Percentiles rank a stretch among this genome's conserved stretches.
Evolutionary conservation across 2,113 vertebrate genomes (phyloP).

Genomic region (Aspidoscelis tigris): DNA sequence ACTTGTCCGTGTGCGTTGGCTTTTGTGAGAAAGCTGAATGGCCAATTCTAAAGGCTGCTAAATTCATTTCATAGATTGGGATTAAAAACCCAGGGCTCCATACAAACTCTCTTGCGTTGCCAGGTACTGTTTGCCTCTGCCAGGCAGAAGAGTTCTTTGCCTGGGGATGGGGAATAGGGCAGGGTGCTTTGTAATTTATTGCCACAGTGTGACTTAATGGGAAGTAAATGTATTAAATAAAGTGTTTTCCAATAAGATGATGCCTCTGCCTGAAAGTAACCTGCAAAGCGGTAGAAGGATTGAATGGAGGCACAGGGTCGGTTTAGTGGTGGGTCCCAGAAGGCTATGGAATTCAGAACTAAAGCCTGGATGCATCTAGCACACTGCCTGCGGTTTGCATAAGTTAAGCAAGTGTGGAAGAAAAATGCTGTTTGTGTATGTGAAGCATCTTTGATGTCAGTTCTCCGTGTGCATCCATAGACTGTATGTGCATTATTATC

Average conservation of each 20-base stretch:
- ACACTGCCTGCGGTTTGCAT: neutral
- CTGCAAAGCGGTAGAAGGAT: neutral
- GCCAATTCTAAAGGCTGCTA: neutral
- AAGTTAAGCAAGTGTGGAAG: neutral
- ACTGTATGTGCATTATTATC: neutral
- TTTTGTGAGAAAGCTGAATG: constrained; percentile 31
- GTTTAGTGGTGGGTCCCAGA: neutral
- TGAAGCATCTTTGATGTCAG: neutral
- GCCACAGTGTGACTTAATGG: constrained; percentile 4
- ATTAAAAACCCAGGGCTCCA: constrained; percentile 28
- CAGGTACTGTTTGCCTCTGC: neutral
- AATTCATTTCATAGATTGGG: constrained; percentile 12
- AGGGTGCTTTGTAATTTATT: neutral
- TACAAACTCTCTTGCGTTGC: constrained; percentile 10
- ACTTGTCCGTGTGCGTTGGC: constrained; percentile 1
- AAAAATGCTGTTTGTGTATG: neutral
- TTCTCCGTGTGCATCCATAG: neutral
- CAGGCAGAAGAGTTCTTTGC: neutral
- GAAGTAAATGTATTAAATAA: constrained; percentile 27
- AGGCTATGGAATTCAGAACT: constrained; percentile 12
- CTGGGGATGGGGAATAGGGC: neutral
- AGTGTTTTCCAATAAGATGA: neutral
- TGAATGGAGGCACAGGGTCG: neutral
- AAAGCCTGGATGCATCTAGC: neutral
- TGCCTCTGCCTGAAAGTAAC: neutral